These are phyloP conservation scores for Nyctibius grandis DNA, from an alignment of 2,797 vertebrate genomes.

Conservation along the genomic window DNA sequence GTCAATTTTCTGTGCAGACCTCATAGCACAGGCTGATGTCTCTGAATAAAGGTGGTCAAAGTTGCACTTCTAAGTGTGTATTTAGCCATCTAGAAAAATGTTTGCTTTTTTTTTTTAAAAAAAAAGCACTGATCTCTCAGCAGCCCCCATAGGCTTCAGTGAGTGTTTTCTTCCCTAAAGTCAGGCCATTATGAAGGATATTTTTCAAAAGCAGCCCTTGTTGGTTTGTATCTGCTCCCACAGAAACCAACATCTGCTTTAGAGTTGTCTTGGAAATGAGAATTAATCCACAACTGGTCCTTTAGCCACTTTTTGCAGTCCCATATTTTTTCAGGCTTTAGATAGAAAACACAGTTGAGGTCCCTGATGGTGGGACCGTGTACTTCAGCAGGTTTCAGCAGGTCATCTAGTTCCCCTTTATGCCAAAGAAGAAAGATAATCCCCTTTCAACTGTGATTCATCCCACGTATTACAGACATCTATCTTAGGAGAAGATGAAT, in stretches of 20 bases:
- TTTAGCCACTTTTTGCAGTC: background rate
- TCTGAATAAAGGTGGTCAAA: background rate
- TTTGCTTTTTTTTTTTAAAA: background rate
- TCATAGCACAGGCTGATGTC: background rate
- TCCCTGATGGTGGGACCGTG: background rate
- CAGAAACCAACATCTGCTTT: background rate
- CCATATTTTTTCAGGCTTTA: background rate
- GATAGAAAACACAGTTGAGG: background rate
- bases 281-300: background rate
- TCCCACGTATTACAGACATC: slow-evolving; percentile 10
- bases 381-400: background rate
- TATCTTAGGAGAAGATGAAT: slow-evolving; percentile 24
- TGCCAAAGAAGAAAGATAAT: background rate
- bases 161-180: background rate
- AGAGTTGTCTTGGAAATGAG: background rate
- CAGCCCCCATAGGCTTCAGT: background rate
- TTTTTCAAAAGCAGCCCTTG: background rate
- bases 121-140: background rate
- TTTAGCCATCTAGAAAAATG: background rate
- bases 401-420: background rate
- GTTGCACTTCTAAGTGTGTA: background rate
- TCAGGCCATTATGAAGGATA: background rate
- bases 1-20: background rate
- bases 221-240: background rate
- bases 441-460: slow-evolving; percentile 18